A percentile compares a stretch with the other conserved stretches of the same genome.
phyloP scores from a whole-genome alignment of 2,888 invertebrate genomes.

The Cerastoderma edule region DNA sequence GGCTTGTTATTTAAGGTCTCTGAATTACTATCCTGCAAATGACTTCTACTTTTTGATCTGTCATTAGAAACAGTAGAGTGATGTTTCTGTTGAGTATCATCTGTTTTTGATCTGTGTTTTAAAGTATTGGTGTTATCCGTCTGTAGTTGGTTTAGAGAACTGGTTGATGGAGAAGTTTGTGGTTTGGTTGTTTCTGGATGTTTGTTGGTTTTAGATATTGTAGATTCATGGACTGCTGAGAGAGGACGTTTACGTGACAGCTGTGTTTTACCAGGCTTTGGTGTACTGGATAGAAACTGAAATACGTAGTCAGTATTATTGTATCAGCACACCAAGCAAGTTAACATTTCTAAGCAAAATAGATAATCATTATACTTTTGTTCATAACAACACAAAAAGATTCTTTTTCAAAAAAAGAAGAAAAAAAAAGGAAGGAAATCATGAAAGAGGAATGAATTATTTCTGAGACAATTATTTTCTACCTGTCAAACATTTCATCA shows the following conservation, averaged over 20 bases:
- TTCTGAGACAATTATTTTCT: background rate
- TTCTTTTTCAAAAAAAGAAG: background rate
- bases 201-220: background rate
- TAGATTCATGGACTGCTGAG: slow-evolving; percentile 21
- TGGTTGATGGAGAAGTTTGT: background rate
- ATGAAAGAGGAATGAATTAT: background rate
- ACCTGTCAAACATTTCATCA: background rate
- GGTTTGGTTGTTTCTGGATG: background rate
- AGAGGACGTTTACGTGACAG: slow-evolving; percentile 44
- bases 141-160: background rate
- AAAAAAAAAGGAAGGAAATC: background rate
- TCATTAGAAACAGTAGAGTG: background rate
- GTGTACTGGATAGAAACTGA: slow-evolving; percentile 55
- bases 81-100: background rate
- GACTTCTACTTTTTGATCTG: background rate
- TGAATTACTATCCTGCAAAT: too few species aligned
- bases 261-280: slow-evolving; percentile 51
- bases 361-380: too few species aligned
- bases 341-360: background rate
- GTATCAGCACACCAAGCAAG: background rate
- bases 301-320: background rate
- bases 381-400: too few species aligned
- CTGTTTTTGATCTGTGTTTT: background rate
- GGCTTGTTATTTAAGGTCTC: too few species aligned
- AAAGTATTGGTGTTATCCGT: background rate